Base-by-base conservation (phyloP, 2,113 vertebrate genomes). In the Pachypanchax playfairii region DNA sequence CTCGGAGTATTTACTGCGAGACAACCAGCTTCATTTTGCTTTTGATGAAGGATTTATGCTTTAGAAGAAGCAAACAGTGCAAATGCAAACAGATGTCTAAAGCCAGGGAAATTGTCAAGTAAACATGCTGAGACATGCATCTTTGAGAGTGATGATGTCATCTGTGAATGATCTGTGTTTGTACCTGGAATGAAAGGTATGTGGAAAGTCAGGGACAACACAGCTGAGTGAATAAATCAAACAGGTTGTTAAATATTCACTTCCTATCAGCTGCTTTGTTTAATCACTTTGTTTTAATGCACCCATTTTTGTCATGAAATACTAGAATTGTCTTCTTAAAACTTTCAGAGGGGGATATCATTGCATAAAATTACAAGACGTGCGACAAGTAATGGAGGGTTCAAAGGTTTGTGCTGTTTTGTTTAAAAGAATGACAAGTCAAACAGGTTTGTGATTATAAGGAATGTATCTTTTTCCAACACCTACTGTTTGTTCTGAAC, bases 1-100 rank as follows among this genome's bases (percentile, higher is more conserved):
- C 76, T 78, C 31, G 44, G 55, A 58, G 49, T 69, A 74, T 76
- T 83, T 76, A 73, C 59, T 79, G 65, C 54, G 62, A 78, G 65
- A 83, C 77, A 85, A 74, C 76, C 64, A 49, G 63, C 64, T 79
- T 75, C 56, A 75, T 53, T 73, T 70, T 53, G 54, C 73, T 48
- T 83, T 77, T 76, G 71, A 85, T 85, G 58, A 83, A 85, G 71
- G 77, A 85, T 77, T 80, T 77, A 85, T 70, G 70, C 47, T 42
- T 51, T 58, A 47, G 25, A 69, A 42, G 21, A 64, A 59, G 61
- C 42, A 70, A 70, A 55, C 11, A 15, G 55, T 33, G 50, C 15
- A 31, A 21, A 20, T 57, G 47, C 2, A 65, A 39, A 62, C 57
- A 64, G 50, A 33, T 21, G 6, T 50, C 64, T 46, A 56, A 52